Evolutionary conservation across 2,113 vertebrate species (phyloP).

Genomic region (Acrocephalus arundinaceus): DNA sequence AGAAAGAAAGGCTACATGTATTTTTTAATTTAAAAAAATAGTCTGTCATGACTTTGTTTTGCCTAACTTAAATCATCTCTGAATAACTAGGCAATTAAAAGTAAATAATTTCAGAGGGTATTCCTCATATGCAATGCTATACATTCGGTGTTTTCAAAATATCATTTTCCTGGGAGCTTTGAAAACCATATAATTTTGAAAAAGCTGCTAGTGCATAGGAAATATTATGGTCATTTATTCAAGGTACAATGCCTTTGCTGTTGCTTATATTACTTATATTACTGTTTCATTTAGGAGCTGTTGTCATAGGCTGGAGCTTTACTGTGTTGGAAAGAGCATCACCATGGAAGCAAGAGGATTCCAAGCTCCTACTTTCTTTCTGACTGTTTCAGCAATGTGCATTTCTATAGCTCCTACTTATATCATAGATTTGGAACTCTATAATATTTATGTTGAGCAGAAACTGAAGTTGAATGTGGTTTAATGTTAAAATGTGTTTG

Average conservation of each 20-base stretch:
- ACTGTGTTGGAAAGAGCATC: neutral
- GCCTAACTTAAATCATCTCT: neutral
- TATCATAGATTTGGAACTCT: neutral
- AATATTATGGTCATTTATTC: neutral
- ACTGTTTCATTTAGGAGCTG: neutral
- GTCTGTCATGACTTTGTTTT: neutral
- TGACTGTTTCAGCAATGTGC: neutral
- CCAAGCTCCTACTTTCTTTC: neutral
- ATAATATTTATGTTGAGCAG: neutral
- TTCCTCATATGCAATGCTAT: neutral
- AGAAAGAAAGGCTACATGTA: neutral
- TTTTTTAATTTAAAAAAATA: neutral
- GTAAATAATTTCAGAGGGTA: neutral
- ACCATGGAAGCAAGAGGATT: neutral
- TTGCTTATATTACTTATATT: neutral
- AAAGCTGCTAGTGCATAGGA: neutral
- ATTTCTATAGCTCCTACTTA: neutral
- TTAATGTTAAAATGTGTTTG: neutral
- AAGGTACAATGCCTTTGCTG: neutral
- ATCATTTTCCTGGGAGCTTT: neutral
- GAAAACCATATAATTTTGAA: neutral
- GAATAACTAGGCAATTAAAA: neutral
- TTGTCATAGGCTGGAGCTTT: neutral
- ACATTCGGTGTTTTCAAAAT: neutral
- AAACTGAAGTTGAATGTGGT: neutral